A percentile compares a stretch with the other conserved stretches of the same genome.
Conservation (phyloP, 2,113 vertebrate genomes). For the Varanus komodoensis region DNA sequence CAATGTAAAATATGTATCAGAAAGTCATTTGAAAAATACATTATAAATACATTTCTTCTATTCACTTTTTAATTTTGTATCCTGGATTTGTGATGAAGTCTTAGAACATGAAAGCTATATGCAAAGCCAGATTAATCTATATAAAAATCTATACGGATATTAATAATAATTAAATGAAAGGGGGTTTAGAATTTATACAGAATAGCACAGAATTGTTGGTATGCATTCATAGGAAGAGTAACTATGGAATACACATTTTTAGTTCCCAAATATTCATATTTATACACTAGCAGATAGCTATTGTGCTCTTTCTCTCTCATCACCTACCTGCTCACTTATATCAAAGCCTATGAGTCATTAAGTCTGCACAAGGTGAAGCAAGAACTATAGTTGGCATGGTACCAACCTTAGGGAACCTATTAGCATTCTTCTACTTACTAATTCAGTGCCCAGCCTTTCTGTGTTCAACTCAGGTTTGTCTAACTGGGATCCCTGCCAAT, state of each 20-base stretch:
- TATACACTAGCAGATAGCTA: not conserved
- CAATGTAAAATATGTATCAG: constrained; percentile 21
- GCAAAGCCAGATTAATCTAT: not conserved
- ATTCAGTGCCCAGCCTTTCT: not conserved
- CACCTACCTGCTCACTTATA: no score
- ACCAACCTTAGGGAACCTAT: no score
- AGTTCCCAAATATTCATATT: not conserved
- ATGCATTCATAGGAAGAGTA: not conserved
- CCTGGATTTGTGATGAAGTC: not conserved
- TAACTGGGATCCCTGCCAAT: not conserved
- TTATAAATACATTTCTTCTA: not conserved
- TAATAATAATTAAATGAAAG: not conserved
- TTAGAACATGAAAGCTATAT: not conserved
- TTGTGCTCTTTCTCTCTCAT: not conserved
- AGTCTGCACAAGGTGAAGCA: not conserved
- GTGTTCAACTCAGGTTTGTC: not conserved
- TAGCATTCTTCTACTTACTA: not conserved
- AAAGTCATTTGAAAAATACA: not conserved
- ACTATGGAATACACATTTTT: not conserved
- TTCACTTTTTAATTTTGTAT: not conserved
- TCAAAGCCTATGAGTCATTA: not conserved
- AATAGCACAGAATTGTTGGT: not conserved
- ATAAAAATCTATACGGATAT: not conserved
- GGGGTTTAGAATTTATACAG: not conserved
- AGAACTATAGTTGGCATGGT: not conserved